Evolutionary conservation across 2,113 vertebrate genomes (phyloP), one percentile per base, ranked within the genome.

Genomic region (Cygnus buccinator): DNA sequence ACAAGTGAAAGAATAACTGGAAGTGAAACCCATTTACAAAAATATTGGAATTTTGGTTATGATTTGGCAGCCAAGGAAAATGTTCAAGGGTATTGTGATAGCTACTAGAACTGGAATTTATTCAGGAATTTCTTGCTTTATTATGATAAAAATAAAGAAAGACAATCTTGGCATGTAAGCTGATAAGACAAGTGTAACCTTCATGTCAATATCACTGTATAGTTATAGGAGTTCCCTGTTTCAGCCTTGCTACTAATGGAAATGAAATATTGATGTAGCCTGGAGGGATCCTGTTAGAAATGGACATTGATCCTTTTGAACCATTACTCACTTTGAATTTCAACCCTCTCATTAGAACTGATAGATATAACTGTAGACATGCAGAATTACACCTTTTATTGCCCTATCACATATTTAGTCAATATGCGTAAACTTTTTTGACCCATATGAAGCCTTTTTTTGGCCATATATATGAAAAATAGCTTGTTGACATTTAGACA

Each of bases 231-330:
- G 16, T 71, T 93, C 37, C 25, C 15, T n/a, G 8, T 62, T 89
- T 71, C 41, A 67, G 15, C 31, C 44, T 84, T 73, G 33, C 67
- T 39, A 33, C 8, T 29, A 80, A 23, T 26, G 26, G 41, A 70
- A 89, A 58, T 59, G 43, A 89, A 96, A 91, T 91, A 94, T n/a
- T 78, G 65, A 59, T 72, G 54, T 8, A 67, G 39, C 37, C 46
- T 37, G 26, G 22, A 84, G 50, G 29, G 58, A 23, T 43, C 37
- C 10, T 7, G 0, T 23, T 95, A 48, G 84, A 94, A 77, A 61
- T 10, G 11, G 22, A 29, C 1, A 43, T 52, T 39, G 54, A 72
- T 63, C 25, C 10, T 78, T 75, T 82, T 37, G 26, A 93, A 72
- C 14, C 7, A 87, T 72, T 13, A 8, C 14, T 78, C 19, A 41